Evolutionary conservation across 1,140 invertebrate genomes (phyloP).

Genomic region (Epicauta chinensis): DNA sequence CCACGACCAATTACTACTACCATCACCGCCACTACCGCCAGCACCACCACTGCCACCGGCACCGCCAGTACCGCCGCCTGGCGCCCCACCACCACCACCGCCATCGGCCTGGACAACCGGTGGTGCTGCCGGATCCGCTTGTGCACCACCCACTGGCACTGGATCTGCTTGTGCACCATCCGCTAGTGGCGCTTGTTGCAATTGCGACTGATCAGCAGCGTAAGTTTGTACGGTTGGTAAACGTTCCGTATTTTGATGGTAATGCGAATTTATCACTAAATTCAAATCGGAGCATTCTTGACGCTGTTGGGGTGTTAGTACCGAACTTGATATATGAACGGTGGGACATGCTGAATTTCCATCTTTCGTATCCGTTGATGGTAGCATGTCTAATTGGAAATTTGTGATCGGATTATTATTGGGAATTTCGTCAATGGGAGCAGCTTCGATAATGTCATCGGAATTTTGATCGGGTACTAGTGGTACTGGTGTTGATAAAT

Average conservation of each 20-base stretch:
- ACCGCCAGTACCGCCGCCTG: conserved; percentile 36
- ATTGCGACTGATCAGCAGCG: conserved; percentile 12
- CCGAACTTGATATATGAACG: conserved; percentile 32
- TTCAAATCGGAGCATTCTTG: conserved; percentile 40
- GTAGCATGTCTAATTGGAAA: conserved; percentile 32
- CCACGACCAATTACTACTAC: conserved; percentile 29
- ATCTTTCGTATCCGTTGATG: conserved; percentile 11
- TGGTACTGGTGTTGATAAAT: conserved; percentile 5
- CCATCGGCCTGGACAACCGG: conserved; percentile 29
- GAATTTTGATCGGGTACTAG: neutral
- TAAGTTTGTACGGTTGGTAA: conserved; percentile 26
- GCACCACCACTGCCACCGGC: conserved; percentile 40
- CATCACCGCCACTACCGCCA: conserved; percentile 43
- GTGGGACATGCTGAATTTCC: conserved; percentile 26
- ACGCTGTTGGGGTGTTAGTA: conserved; percentile 24
- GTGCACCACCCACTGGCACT: conserved; percentile 4
- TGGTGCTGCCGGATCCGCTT: conserved; percentile 9
- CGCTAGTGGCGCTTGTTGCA: conserved; percentile 3
- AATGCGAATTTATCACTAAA: conserved; percentile 38
- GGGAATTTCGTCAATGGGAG: neutral
- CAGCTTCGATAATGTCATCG: neutral
- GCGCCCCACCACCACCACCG: conserved; percentile 42
- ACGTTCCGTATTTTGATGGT: conserved; percentile 31
- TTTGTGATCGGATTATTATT: conserved; percentile 23
- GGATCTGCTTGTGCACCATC: conserved; percentile 10